Percentiles rank a stretch among this genome's conserved stretches.
Conservation (phyloP, 2,888 invertebrate genomes). For the Agriopis marginaria region DNA sequence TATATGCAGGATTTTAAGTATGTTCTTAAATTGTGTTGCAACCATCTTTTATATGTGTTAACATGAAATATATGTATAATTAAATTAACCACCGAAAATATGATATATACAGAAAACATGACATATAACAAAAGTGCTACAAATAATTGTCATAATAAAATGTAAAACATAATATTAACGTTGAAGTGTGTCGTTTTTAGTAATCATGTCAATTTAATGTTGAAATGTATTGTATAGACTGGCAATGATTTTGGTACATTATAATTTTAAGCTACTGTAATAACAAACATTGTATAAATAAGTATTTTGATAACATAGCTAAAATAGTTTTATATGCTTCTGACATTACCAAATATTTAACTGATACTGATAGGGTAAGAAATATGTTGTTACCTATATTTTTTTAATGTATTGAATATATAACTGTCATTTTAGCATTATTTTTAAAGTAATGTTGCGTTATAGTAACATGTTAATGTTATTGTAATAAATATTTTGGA, state of each 20-base stretch:
- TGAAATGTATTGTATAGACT: no score
- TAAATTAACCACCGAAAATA: not conserved
- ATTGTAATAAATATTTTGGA: conserved; percentile 1
- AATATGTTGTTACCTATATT: conserved; percentile 18
- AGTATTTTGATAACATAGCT: conserved; percentile 1
- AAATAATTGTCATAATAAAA: not conserved
- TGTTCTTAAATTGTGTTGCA: not conserved
- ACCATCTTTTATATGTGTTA: not conserved
- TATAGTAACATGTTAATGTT: conserved; percentile 45
- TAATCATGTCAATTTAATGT: no score
- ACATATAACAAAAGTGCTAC: not conserved
- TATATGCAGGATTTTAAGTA: conserved; percentile 1
- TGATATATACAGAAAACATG: not conserved
- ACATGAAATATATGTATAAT: conserved; percentile 1
- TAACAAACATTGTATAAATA: not conserved
- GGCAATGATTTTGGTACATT: no score
- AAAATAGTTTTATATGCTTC: conserved; percentile 10
- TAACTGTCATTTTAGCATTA: conserved; percentile 3
- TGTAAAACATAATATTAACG: not conserved
- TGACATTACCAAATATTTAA: conserved; percentile 36
- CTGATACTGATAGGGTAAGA: conserved; percentile 14
- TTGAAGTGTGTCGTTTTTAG: not conserved
- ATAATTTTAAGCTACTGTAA: no score
- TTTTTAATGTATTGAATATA: conserved; percentile 1
- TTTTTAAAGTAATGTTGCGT: conserved; percentile 47